These are phyloP conservation scores for Acestrorhynchus altus DNA, from an alignment of 2,797 vertebrate species.

Conservation along the genomic window DNA sequence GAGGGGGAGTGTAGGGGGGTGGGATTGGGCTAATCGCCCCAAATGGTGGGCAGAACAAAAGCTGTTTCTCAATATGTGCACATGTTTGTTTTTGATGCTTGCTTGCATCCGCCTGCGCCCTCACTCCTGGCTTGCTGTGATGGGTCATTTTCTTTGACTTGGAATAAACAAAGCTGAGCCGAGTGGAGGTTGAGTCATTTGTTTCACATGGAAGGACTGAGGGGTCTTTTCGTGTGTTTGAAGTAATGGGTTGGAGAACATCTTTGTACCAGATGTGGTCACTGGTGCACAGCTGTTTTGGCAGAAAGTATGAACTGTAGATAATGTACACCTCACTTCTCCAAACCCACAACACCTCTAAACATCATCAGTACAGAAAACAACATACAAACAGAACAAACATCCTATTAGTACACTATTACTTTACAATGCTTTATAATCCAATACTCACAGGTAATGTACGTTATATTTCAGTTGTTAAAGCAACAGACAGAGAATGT, in stretches of 20 bases:
- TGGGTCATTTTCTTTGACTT: background rate
- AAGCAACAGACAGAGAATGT: no score
- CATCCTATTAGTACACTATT: no score
- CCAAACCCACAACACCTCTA: background rate
- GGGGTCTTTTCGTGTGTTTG: background rate
- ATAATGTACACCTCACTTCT: background rate
- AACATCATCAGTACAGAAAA: no score
- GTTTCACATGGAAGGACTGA: background rate
- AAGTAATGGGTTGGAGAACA: background rate
- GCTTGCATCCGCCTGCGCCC: background rate
- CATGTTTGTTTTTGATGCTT: conserved; percentile 3
- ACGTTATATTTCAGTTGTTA: no score
- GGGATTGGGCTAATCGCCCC: background rate
- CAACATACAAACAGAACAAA: no score
- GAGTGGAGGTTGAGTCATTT: background rate
- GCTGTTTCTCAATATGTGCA: conserved; percentile 5
- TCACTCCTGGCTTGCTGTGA: background rate
- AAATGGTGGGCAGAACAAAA: background rate
- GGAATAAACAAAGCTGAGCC: conserved; percentile 1
- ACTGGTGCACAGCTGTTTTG: background rate
- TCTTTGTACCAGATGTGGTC: background rate
- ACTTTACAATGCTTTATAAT: no score
- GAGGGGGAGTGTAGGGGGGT: no score
- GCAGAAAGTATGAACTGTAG: background rate
- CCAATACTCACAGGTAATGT: no score